Evolutionary conservation across 2,113 vertebrate genomes (phyloP).

Genomic region (Atrichornis clamosus): DNA sequence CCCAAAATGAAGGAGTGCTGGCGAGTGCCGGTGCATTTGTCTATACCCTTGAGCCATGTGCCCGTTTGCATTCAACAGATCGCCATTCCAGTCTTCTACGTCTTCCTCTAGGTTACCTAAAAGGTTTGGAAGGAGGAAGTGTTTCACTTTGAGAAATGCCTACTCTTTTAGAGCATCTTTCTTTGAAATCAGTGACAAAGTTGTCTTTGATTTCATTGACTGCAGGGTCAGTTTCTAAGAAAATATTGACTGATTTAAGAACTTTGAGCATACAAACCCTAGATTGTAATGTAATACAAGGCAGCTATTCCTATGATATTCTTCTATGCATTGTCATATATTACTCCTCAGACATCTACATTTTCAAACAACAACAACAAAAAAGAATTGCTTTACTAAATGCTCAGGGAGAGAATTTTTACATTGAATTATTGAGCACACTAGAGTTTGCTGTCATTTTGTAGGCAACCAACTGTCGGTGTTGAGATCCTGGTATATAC

Average conservation of each 20-base stretch:
- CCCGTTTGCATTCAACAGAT: background rate
- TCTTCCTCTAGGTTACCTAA: background rate
- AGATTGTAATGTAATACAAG: background rate
- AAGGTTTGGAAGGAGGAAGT: background rate
- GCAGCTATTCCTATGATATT: background rate
- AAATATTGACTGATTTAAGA: background rate
- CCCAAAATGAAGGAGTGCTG: background rate
- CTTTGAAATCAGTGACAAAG: background rate
- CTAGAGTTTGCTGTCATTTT: background rate
- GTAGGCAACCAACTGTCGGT: accelerated
- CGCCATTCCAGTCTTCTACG: background rate
- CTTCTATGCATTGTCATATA: background rate
- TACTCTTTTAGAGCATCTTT: background rate
- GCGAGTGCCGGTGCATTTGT: background rate
- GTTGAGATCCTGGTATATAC: background rate
- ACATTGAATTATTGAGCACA: background rate
- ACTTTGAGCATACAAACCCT: background rate
- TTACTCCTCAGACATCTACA: background rate
- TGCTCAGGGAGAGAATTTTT: background rate
- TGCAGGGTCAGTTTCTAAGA: background rate
- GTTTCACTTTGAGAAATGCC: background rate
- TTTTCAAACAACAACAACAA: background rate
- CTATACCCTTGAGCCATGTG: background rate
- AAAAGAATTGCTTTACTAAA: background rate
- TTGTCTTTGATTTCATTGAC: background rate